Percentiles rank a stretch among this genome's conserved stretches.
Evolutionary conservation across 2,113 vertebrate genomes (phyloP).

Genomic region (Penelope pileata): DNA sequence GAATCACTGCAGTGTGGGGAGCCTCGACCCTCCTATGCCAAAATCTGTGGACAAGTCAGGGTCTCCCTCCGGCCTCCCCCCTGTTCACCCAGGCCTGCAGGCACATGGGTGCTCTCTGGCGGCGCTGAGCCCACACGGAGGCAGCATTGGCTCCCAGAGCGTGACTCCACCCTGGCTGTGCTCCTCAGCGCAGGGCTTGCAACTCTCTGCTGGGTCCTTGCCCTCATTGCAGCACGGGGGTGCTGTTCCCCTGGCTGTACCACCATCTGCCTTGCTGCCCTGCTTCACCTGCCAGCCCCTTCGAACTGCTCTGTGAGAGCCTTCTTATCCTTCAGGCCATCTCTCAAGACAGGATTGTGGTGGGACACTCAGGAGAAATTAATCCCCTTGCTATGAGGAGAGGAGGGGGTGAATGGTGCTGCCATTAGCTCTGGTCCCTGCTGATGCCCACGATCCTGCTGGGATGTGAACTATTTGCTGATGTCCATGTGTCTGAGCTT

Average conservation of each 20-base stretch:
- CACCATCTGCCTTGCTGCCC: background rate
- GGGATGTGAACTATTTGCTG: background rate
- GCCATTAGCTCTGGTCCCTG: background rate
- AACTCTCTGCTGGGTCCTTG: background rate
- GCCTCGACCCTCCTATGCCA: background rate
- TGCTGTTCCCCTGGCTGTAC: background rate
- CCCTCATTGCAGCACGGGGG: background rate
- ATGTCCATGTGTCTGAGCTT: background rate
- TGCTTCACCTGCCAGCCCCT: background rate
- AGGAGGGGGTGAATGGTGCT: background rate
- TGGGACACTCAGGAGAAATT: background rate
- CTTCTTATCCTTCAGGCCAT: background rate
- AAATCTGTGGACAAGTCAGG: background rate
- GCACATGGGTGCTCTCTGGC: background rate
- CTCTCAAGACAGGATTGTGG: background rate
- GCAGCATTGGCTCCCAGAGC: accelerated
- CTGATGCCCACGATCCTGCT: background rate
- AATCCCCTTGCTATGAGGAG: slow-evolving; percentile 10
- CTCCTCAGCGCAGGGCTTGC: background rate
- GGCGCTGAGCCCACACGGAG: background rate
- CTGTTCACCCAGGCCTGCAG: accelerated
- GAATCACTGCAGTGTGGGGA: background rate
- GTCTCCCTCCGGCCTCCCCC: background rate
- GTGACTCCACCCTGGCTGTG: accelerated
- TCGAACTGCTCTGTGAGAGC: background rate